Percentiles rank a stretch among this genome's conserved stretches.
Evolutionary conservation across 2,888 invertebrate genomes (phyloP).

Genomic region (Pyrocoelia pectoralis): DNA sequence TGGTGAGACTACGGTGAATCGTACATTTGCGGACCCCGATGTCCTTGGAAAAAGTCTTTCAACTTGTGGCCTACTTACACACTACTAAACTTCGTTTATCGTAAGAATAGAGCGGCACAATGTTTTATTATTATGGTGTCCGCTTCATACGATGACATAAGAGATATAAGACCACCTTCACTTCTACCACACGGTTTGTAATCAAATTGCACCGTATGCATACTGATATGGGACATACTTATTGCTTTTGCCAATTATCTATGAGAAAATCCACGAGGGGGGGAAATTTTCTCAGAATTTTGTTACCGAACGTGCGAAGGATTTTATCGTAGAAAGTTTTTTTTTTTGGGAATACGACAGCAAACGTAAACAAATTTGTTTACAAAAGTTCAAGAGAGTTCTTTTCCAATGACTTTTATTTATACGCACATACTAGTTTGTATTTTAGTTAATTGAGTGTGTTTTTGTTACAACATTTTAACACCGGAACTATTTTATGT

Average conservation of each 20-base stretch:
- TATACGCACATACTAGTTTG: slow-evolving; percentile 13
- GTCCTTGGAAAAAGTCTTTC: slow-evolving; percentile 78
- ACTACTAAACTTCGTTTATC: slow-evolving; percentile 45
- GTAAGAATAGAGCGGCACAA: slow-evolving; percentile 48
- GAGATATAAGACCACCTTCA: slow-evolving; percentile 40
- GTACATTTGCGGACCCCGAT: slow-evolving; percentile 65
- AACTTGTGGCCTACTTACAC: slow-evolving; percentile 62
- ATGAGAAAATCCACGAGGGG: slow-evolving; percentile 24
- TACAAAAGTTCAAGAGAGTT: slow-evolving; percentile 34
- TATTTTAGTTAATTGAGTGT: slow-evolving; percentile 8
- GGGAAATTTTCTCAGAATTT: slow-evolving; percentile 18
- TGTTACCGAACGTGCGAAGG: slow-evolving; percentile 31
- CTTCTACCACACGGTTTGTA: neutral
- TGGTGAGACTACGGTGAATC: slow-evolving; percentile 54
- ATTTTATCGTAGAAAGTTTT: slow-evolving; percentile 29
- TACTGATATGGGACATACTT: slow-evolving; percentile 22
- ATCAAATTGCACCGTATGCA: slow-evolving; percentile 16
- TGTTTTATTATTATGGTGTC: slow-evolving; percentile 41
- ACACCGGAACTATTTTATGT: neutral
- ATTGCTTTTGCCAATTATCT: slow-evolving; percentile 23
- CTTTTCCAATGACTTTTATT: slow-evolving; percentile 30
- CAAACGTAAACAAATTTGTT: slow-evolving; percentile 34
- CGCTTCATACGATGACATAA: slow-evolving; percentile 53
- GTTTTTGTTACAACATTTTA: neutral
- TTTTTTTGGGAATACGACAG: slow-evolving; percentile 13